Conservation (phyloP, 2,888 invertebrate genomes). For the Bellardia pandia region DNA sequence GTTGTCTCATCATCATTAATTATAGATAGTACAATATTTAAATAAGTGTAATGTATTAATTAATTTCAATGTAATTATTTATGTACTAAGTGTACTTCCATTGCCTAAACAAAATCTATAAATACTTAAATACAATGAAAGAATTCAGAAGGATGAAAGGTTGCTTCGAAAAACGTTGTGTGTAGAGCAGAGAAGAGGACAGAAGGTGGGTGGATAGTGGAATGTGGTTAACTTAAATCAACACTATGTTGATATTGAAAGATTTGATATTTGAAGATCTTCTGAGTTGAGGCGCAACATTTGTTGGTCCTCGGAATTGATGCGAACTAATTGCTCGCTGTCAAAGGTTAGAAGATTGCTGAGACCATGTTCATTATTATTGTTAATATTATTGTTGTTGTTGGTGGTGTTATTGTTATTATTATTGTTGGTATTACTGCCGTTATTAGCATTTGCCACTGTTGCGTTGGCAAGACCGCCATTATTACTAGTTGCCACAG, state of each 20-base stretch:
- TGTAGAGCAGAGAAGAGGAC: not conserved
- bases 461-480: conserved; percentile 4
- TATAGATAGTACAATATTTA: not conserved
- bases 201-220: not conserved
- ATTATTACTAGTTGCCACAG: conserved; percentile 38
- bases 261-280: conserved; percentile 85
- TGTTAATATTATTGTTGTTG: conserved; percentile 57
- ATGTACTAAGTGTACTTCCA: conserved; percentile 11
- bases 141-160: not conserved
- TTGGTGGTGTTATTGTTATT: conserved; percentile 35
- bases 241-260: conserved; percentile 83
- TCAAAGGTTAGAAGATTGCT: conserved; percentile 84
- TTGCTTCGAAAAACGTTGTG: not conserved
- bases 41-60: conserved; percentile 8
- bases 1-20: conserved; percentile 14
- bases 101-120: conserved; percentile 36
- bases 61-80: conserved; percentile 29
- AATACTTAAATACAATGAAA: conserved; percentile 46
- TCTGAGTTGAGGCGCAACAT: conserved; percentile 85
- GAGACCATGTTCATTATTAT: conserved; percentile 79
- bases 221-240: not conserved
- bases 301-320: conserved; percentile 85
- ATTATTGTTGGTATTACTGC: conserved; percentile 27
- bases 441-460: conserved; percentile 32
- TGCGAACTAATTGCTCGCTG: conserved; percentile 84